Evolutionary conservation across 2,888 invertebrate genomes (phyloP).

Genomic region (Microchrysa polita): DNA sequence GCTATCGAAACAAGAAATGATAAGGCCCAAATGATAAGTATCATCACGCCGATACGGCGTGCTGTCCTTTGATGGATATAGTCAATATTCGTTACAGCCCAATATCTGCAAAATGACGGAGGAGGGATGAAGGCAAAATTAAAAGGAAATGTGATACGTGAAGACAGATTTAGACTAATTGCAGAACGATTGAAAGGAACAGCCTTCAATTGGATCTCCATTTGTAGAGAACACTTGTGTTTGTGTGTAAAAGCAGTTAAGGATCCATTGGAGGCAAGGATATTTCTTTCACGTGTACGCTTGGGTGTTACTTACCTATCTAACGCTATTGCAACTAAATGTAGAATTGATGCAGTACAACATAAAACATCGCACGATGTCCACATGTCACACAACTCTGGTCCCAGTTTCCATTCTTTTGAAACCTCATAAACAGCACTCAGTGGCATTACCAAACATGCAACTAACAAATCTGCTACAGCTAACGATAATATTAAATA

Average conservation of each 20-base stretch:
- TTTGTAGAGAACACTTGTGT: too few relatives aligned
- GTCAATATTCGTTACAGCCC: constrained; percentile 98
- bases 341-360: constrained; percentile 84
- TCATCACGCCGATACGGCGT: constrained; percentile 81
- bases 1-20: constrained; percentile 87
- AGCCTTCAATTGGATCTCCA: not conserved
- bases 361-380: constrained; percentile 91
- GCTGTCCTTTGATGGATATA: constrained; percentile 87
- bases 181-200: too few relatives aligned
- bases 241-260: too few relatives aligned
- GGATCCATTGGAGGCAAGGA: too few relatives aligned
- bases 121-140: too few relatives aligned
- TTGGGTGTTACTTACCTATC: constrained; percentile 72
- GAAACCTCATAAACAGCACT: constrained; percentile 79
- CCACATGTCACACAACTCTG: constrained; percentile 93
- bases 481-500: constrained; percentile 90
- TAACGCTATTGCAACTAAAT: constrained; percentile 82
- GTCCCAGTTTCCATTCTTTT: constrained; percentile 84
- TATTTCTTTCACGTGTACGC: not conserved
- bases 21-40: constrained; percentile 83
- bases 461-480: constrained; percentile 90
- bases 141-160: too few relatives aligned
- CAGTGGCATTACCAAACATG: constrained; percentile 76
- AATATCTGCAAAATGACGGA: constrained; percentile 75
- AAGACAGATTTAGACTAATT: too few relatives aligned